A percentile compares a stretch with the other conserved stretches of the same genome.
Evolutionary conservation across 1,140 invertebrate species (phyloP).

Genomic region (Drosophila pachea): DNA sequence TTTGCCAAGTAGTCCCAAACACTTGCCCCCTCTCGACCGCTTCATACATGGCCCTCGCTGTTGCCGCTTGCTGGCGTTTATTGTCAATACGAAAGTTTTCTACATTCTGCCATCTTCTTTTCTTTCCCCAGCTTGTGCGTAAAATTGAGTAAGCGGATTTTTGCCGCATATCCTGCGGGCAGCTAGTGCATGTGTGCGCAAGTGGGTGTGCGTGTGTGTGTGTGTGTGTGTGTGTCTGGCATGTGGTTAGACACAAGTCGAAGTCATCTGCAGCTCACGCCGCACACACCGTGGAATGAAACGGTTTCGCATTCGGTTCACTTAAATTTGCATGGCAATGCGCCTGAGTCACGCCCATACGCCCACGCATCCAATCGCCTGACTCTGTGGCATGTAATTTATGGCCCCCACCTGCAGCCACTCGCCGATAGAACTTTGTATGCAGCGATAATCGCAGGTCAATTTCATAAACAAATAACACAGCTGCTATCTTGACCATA

Average conservation of each 20-base stretch:
- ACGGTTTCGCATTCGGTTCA: slow-evolving; percentile 60
- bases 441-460: slow-evolving; percentile 68
- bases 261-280: slow-evolving; percentile 21
- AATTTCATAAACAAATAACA: slow-evolving; percentile 75
- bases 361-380: slow-evolving; percentile 4
- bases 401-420: slow-evolving; percentile 37
- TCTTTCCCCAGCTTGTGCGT: slow-evolving; percentile 44
- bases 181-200: not conserved
- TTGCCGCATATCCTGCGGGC: slow-evolving; percentile 44
- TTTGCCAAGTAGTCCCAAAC: slow-evolving; percentile 23
- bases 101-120: slow-evolving; percentile 58
- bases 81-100: slow-evolving; percentile 74
- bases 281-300: slow-evolving; percentile 47
- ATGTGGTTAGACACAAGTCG: slow-evolving; percentile 41
- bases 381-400: slow-evolving; percentile 51
- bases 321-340: slow-evolving; percentile 18
- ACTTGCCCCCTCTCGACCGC: slow-evolving; percentile 17
- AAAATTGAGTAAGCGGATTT: slow-evolving; percentile 68
- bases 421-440: slow-evolving; percentile 36
- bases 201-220: not conserved
- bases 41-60: not conserved
- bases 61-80: slow-evolving; percentile 55
- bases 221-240: not conserved
- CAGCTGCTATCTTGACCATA: slow-evolving; percentile 58
- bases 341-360: slow-evolving; percentile 6